A percentile compares a stretch with the other conserved stretches of the same genome.
Conservation (phyloP, 2,888 invertebrate species). For the Pecten maximus region DNA sequence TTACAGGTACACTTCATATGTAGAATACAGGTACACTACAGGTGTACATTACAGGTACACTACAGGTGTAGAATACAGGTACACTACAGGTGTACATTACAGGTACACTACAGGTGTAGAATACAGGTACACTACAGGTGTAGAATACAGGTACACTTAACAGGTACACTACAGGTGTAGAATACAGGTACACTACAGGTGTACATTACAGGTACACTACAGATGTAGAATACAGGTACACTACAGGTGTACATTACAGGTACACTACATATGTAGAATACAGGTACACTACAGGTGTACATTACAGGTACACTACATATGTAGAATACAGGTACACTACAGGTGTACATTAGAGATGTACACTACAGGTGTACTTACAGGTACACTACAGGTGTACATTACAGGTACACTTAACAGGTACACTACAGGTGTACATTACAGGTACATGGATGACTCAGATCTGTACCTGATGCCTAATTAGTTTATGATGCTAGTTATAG, state of each 20-base stretch:
- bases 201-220: too few species aligned
- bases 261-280: too few species aligned
- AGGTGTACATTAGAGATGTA: background rate
- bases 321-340: too few species aligned
- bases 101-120: background rate
- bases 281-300: background rate
- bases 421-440: background rate
- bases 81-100: background rate
- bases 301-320: background rate
- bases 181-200: background rate
- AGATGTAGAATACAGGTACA: background rate
- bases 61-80: too few species aligned
- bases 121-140: too few species aligned
- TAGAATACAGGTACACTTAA: background rate
- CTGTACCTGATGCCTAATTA: background rate
- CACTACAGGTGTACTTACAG: too few species aligned
- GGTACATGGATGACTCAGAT: background rate
- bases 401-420: background rate
- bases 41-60: background rate
- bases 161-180: too few species aligned
- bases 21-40: too few species aligned
- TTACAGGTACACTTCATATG: background rate
- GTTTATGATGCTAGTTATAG: conserved; percentile 3
- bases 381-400: background rate
- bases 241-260: too few species aligned